These are phyloP conservation scores for Catagonus wagneri DNA, from an alignment of 2,113 vertebrate genomes.

Conservation along the genomic window DNA sequence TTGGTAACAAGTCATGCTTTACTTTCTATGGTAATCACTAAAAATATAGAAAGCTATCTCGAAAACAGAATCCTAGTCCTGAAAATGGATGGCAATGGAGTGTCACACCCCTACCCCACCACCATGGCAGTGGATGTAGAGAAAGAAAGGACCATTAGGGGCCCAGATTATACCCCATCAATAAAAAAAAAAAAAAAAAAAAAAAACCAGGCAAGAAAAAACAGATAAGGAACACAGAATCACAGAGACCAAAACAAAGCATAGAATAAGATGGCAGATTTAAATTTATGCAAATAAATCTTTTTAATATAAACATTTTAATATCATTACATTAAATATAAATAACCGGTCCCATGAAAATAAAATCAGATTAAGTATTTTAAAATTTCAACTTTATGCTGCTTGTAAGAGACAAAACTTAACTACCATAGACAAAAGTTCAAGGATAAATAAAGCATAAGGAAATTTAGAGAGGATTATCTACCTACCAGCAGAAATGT, in stretches of 20 bases:
- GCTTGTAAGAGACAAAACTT: neutral
- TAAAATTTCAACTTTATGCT: neutral
- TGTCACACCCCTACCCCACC: neutral
- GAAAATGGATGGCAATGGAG: neutral
- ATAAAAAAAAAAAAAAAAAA: neutral
- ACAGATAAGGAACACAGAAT: neutral
- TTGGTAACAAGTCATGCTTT: neutral
- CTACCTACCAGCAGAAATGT: conserved; percentile 36
- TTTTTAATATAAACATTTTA: neutral
- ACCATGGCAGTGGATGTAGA: neutral
- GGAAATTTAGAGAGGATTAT: conserved; percentile 2
- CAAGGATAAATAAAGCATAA: conserved; percentile 22
- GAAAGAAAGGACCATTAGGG: neutral
- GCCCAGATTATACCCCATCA: neutral
- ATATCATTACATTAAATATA: neutral
- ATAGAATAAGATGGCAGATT: neutral
- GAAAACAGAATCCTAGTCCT: neutral
- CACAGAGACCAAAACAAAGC: neutral
- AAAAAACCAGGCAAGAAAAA: neutral
- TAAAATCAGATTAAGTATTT: neutral
- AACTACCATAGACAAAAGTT: neutral
- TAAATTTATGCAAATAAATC: neutral
- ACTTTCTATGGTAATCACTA: neutral
- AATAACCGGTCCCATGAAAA: conserved; percentile 16
- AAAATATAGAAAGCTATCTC: neutral